Evolutionary conservation across 2,888 invertebrate genomes (phyloP).

Genomic region (Helicoverpa assulta): DNA sequence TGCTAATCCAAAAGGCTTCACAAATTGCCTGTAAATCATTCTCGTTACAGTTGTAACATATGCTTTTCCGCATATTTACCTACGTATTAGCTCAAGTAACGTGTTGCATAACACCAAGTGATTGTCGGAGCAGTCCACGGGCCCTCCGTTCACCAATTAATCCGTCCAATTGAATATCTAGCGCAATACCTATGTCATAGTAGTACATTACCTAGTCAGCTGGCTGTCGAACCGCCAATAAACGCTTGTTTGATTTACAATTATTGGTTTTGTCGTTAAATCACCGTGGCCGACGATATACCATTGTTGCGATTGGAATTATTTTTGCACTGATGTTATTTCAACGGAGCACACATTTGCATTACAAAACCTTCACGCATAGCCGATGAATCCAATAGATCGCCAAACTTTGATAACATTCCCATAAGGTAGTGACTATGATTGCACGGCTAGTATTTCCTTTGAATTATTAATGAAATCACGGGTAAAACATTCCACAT

Average conservation of each 20-base stretch:
- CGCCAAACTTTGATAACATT: constrained; percentile 57
- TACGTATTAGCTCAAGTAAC: constrained; percentile 39
- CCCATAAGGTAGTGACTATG: constrained; percentile 44
- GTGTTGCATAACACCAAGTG: constrained; percentile 46
- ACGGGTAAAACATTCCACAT: constrained; percentile 54
- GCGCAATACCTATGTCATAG: constrained; percentile 67
- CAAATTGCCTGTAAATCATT: constrained; percentile 50
- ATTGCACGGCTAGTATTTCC: constrained; percentile 48
- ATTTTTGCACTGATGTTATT: constrained; percentile 45
- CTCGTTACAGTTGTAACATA: constrained; percentile 27
- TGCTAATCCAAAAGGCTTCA: constrained; percentile 33
- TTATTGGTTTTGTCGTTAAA: constrained; percentile 62
- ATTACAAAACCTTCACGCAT: constrained; percentile 40
- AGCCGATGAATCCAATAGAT: constrained; percentile 47
- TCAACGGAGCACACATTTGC: constrained; percentile 37
- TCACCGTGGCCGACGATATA: constrained; percentile 43
- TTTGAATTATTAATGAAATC: constrained; percentile 56
- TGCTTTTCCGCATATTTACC: constrained; percentile 55
- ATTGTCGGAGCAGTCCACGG: constrained; percentile 55
- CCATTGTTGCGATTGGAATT: constrained; percentile 59
- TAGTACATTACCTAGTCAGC: constrained; percentile 49
- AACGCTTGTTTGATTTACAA: constrained; percentile 63
- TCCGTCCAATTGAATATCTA: constrained; percentile 83
- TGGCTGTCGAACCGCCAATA: constrained; percentile 51
- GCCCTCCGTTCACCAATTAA: constrained; percentile 80